phyloP scores from a whole-genome alignment of 1,140 invertebrate species.

The Pissodes strobi region DNA sequence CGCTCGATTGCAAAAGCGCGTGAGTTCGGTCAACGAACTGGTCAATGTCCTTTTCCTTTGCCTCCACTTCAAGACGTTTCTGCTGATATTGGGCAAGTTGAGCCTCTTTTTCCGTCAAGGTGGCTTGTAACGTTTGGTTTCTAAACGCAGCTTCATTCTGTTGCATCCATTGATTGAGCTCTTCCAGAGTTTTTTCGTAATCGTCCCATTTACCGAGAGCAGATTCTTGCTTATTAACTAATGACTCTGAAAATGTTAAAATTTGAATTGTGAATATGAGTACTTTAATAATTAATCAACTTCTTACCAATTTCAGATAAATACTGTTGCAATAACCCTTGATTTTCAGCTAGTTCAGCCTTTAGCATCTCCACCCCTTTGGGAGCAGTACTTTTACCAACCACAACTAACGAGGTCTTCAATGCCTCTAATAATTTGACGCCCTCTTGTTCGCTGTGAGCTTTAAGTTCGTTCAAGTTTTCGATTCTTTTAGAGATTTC shows the following conservation, averaged over 20 bases:
- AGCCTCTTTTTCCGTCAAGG: conserved; percentile 77
- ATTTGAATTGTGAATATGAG: background rate
- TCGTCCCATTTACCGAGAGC: conserved; percentile 83
- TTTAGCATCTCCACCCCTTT: conserved; percentile 74
- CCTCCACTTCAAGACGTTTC: conserved; percentile 73
- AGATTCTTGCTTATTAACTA: conserved; percentile 71
- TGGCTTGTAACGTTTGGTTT: conserved; percentile 81
- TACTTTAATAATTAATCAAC: no score
- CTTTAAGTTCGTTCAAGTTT: conserved; percentile 69
- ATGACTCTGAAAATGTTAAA: conserved; percentile 57
- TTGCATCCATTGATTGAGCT: conserved; percentile 83
- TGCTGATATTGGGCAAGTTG: conserved; percentile 75
- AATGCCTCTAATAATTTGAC: conserved; percentile 73
- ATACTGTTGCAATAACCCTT: conserved; percentile 67
- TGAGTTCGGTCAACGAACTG: conserved; percentile 90
- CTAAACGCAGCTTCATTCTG: conserved; percentile 80
- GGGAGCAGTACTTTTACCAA: conserved; percentile 81
- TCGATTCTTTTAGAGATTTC: conserved; percentile 77
- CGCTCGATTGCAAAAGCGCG: conserved; percentile 79
- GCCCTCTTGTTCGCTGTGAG: conserved; percentile 72
- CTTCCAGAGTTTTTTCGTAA: conserved; percentile 81
- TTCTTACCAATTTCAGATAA: conserved; percentile 54
- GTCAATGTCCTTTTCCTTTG: conserved; percentile 82
- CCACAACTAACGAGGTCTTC: conserved; percentile 67
- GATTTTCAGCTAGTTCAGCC: conserved; percentile 74